A percentile compares a stretch with the other conserved stretches of the same genome.
phyloP scores from a whole-genome alignment of 2,113 vertebrate species.

The Mus pahari region DNA sequence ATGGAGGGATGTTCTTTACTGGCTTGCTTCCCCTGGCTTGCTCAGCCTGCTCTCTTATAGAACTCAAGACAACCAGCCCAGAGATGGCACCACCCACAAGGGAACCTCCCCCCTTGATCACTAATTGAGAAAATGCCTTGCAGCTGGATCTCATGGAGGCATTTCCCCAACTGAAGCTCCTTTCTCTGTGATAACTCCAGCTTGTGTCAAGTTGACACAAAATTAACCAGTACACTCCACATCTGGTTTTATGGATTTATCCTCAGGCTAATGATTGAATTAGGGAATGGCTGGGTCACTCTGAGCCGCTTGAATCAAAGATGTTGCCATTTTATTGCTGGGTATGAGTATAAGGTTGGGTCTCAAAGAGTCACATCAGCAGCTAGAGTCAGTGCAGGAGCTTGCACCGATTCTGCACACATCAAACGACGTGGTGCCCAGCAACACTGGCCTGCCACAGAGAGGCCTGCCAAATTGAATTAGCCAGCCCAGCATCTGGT shows the following conservation, averaged over 20 bases:
- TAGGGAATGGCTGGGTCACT: not conserved
- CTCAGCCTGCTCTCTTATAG: too few relatives aligned
- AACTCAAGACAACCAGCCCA: too few relatives aligned
- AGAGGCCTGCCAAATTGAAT: conserved; percentile 77
- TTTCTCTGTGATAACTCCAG: too few relatives aligned
- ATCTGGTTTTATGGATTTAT: conserved; percentile 26
- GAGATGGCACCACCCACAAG: too few relatives aligned
- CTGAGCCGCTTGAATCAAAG: not conserved
- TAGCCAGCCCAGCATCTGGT: conserved; percentile 64
- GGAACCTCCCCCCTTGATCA: too few relatives aligned
- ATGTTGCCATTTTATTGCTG: not conserved
- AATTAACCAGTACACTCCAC: too few relatives aligned
- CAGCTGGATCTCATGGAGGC: too few relatives aligned
- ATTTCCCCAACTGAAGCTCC: too few relatives aligned
- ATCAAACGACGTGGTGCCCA: conserved; percentile 58
- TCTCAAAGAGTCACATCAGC: not conserved
- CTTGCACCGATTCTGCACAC: not conserved
- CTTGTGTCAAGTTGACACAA: too few relatives aligned
- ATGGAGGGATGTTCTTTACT: too few relatives aligned
- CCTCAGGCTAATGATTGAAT: conserved; percentile 3
- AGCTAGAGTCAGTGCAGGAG: not conserved
- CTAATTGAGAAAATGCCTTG: too few relatives aligned
- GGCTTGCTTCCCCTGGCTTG: too few relatives aligned
- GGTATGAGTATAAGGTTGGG: not conserved
- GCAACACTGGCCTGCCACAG: conserved; percentile 20